These are phyloP conservation scores for Phocoena sinus DNA, from an alignment of 2,113 vertebrate species.

Conservation along the genomic window DNA sequence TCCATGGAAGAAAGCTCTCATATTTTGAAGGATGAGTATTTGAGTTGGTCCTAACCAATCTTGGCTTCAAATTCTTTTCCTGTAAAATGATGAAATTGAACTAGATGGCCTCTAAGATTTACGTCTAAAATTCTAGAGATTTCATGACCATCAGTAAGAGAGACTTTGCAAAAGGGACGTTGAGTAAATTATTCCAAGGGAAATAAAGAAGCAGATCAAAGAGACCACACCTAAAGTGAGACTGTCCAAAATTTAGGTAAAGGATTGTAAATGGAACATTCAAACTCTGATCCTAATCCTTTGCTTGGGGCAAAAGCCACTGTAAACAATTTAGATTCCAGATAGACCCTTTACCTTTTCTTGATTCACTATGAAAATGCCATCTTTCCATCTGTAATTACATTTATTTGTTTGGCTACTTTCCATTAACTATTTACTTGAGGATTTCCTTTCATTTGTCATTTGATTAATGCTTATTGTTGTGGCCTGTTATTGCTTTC, in stretches of 20 bases:
- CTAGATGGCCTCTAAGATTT: not conserved
- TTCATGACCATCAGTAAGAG: not conserved
- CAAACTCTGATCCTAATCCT: not conserved
- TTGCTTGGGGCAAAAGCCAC: not conserved
- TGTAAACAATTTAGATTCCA: slow-evolving; percentile 5
- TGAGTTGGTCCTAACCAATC: not conserved
- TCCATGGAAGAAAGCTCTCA: not conserved
- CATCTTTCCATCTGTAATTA: not conserved
- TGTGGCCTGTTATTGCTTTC: not conserved
- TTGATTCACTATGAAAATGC: not conserved
- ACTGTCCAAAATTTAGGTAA: not conserved
- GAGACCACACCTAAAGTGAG: not conserved
- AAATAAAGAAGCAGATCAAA: not conserved
- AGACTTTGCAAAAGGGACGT: not conserved
- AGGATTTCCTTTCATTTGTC: slow-evolving; percentile 16
- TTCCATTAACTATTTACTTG: slow-evolving; percentile 13
- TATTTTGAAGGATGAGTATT: not conserved
- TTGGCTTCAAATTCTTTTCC: not conserved
- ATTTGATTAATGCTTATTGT: slow-evolving; percentile 30
- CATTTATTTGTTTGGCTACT: slow-evolving; percentile 23
- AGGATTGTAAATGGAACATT: not conserved
- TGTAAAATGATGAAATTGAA: not conserved
- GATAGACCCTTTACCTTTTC: not conserved
- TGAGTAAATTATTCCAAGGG: not conserved
- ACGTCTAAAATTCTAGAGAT: not conserved